Conservation (phyloP, 2,113 vertebrate species). For the Eleginops maclovinus region DNA sequence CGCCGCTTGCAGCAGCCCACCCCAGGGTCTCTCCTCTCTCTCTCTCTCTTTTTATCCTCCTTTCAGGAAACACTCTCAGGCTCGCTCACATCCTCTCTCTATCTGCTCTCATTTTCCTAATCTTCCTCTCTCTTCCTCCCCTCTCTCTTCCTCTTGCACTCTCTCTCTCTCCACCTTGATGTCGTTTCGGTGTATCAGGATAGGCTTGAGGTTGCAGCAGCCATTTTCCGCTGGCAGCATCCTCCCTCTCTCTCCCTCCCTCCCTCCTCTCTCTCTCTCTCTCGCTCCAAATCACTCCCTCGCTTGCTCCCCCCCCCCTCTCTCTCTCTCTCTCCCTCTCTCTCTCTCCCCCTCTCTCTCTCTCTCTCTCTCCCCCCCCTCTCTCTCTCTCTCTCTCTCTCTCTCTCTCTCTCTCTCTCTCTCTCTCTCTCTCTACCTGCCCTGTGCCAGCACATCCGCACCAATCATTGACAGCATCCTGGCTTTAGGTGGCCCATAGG, state of each 20-base stretch:
- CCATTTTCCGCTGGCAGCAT: constrained; percentile 89
- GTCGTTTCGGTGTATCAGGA: constrained; percentile 84
- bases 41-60: constrained; percentile 75
- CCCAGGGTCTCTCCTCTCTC: constrained; percentile 76
- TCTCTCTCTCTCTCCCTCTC: constrained; percentile 57
- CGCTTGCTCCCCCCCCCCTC: constrained; percentile 48
- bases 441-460: constrained; percentile 79
- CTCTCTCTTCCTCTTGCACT: constrained; percentile 63
- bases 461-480: constrained; percentile 74
- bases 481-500: constrained; percentile 44
- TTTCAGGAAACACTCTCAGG: constrained; percentile 77
- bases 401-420: constrained; percentile 63
- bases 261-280: constrained; percentile 45
- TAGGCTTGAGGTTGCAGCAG: constrained; percentile 87
- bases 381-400: constrained; percentile 40
- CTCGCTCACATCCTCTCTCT: constrained; percentile 78
- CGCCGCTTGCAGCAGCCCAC: constrained; percentile 84
- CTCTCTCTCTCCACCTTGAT: constrained; percentile 83
- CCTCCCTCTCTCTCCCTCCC: constrained; percentile 78
- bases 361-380: constrained; percentile 43
- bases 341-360: constrained; percentile 64
- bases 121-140: constrained; percentile 73
- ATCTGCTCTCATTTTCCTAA: constrained; percentile 82
- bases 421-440: constrained; percentile 79
- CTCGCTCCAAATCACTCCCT: constrained; percentile 30